Percentiles rank a stretch among this genome's conserved stretches.
Conservation (phyloP, 2,888 invertebrate genomes). For the Metopia argyrocephala region DNA sequence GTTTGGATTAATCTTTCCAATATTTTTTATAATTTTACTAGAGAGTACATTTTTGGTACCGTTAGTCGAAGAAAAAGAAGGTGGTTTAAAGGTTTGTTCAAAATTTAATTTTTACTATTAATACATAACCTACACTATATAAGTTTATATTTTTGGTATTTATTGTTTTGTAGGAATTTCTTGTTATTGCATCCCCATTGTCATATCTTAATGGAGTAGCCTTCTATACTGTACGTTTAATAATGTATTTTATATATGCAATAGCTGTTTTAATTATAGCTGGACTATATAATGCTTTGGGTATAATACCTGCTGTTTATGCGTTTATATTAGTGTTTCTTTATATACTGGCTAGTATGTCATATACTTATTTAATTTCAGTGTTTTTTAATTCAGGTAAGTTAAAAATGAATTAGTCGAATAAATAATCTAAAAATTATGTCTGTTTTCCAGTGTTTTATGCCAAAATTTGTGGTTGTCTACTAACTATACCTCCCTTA, state of each 20-base stretch:
- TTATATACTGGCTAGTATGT: conserved; percentile 73
- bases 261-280: conserved; percentile 67
- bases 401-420: background rate
- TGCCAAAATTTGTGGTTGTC: conserved; percentile 76
- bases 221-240: conserved; percentile 74
- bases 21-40: conserved; percentile 72
- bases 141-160: background rate
- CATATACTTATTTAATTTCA: conserved; percentile 75
- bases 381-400: conserved; percentile 77
- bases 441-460: conserved; percentile 71
- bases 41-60: conserved; percentile 79
- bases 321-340: conserved; percentile 70
- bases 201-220: conserved; percentile 76
- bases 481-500: conserved; percentile 74
- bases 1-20: conserved; percentile 72
- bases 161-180: conserved; percentile 69
- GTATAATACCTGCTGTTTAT: conserved; percentile 66
- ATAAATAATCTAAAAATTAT: background rate
- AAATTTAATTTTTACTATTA: background rate
- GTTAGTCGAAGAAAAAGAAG: conserved; percentile 82
- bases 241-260: conserved; percentile 69
- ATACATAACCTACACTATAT: background rate
- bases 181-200: conserved; percentile 75
- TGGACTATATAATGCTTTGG: conserved; percentile 69
- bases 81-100: conserved; percentile 80